phyloP scores from a whole-genome alignment of 2,113 vertebrate species.

The Bostrychus sinensis region DNA sequence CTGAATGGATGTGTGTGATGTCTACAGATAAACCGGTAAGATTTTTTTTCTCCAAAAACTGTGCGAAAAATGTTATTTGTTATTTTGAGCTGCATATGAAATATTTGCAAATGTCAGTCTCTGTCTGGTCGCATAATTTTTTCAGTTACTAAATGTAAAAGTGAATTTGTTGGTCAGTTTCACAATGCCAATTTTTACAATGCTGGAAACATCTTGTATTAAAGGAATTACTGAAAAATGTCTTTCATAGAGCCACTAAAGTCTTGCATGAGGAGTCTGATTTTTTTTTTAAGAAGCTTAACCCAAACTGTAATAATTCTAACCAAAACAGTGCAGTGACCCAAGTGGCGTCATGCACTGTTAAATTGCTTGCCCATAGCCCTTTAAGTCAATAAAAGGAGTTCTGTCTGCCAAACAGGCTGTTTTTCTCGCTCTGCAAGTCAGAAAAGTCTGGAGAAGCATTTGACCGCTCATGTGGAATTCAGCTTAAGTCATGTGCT shows the following conservation, averaged over 20 bases:
- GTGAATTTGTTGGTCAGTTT: no score
- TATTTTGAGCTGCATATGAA: no score
- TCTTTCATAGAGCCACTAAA: not conserved
- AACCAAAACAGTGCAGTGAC: constrained; percentile 20
- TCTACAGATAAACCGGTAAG: constrained; percentile 59
- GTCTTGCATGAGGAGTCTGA: not conserved
- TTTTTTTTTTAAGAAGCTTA: not conserved
- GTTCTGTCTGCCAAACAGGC: constrained; percentile 50
- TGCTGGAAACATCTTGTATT: no score
- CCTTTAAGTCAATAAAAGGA: constrained; percentile 47
- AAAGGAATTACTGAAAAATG: no score
- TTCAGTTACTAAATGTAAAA: no score
- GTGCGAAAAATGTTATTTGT: no score
- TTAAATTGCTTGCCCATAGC: constrained; percentile 21
- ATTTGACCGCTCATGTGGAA: constrained; percentile 77
- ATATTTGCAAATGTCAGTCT: no score
- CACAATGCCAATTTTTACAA: no score
- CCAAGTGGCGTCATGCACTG: constrained; percentile 24
- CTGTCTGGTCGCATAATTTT: no score
- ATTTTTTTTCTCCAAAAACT: not conserved
- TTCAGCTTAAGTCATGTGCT: constrained; percentile 72
- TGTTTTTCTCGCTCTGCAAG: constrained; percentile 19
- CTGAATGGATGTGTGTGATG: constrained; percentile 51
- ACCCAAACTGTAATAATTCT: constrained; percentile 5
- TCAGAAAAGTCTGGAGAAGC: constrained; percentile 44